Conservation (phyloP, 2,113 vertebrate species). For the Pristiophorus japonicus region DNA sequence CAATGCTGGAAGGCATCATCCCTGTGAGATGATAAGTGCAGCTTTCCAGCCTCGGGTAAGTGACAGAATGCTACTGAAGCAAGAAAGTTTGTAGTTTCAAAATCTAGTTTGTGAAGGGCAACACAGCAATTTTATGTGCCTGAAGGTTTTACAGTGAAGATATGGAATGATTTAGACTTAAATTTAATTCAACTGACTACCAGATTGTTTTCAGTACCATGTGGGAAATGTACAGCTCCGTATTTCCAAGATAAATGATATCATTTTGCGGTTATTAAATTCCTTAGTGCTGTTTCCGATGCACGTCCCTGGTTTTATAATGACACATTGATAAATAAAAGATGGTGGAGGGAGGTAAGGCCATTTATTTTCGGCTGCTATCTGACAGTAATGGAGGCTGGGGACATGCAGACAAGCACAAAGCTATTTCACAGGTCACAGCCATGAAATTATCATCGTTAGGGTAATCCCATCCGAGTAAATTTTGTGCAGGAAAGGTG, state of each 20-base stretch:
- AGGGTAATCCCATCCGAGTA: not conserved
- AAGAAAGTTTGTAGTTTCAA: not conserved
- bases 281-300: not conserved
- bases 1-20: not conserved
- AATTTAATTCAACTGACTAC: not conserved
- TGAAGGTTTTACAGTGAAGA: not conserved
- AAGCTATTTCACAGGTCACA: not conserved
- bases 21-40: not conserved
- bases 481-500: not conserved
- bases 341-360: not conserved
- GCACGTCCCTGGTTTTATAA: not conserved
- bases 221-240: not conserved
- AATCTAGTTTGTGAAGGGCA: not conserved
- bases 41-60: not conserved
- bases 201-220: not conserved
- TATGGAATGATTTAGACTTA: not conserved
- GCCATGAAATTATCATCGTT: not conserved
- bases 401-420: not conserved
- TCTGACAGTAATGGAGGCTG: not conserved
- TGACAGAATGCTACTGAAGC: not conserved
- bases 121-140: not conserved
- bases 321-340: constrained; percentile 14
- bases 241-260: not conserved
- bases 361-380: not conserved
- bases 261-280: constrained; percentile 10